Evolutionary conservation across 2,797 vertebrate genomes (phyloP).

Genomic region (Rhyacichthys aspro): DNA sequence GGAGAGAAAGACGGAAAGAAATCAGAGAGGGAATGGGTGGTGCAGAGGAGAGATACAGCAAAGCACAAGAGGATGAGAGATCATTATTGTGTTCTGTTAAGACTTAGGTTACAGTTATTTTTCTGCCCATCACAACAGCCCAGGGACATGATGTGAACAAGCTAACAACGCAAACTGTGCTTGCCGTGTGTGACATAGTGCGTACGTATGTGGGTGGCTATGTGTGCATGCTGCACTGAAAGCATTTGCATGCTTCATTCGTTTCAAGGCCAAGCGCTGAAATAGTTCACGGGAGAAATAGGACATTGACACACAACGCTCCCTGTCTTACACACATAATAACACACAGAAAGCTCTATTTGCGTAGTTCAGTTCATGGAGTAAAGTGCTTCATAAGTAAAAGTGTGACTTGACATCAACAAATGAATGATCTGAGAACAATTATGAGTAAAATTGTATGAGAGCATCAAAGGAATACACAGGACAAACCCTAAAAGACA

Average conservation of each 20-base stretch:
- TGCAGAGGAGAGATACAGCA: constrained; percentile 22
- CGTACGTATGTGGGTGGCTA: constrained; percentile 49
- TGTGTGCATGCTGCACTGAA: constrained; percentile 56
- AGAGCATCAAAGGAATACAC: no score
- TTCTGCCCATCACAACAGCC: constrained; percentile 59
- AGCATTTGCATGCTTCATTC: constrained; percentile 59
- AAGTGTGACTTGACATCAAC: constrained; percentile 40
- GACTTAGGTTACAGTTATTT: constrained; percentile 58
- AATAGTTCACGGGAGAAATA: constrained; percentile 62
- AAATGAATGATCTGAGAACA: constrained; percentile 26
- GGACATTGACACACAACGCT: constrained; percentile 25
- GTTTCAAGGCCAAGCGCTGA: constrained; percentile 73
- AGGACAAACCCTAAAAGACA: no score
- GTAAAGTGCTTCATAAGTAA: constrained; percentile 18
- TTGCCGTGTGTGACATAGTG: constrained; percentile 32
- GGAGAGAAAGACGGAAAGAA: constrained; percentile 11
- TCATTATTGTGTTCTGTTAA: constrained; percentile 43
- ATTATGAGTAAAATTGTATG: neutral
- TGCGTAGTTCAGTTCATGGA: constrained; percentile 41
- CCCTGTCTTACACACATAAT: constrained; percentile 7
- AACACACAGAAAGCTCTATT: constrained; percentile 20
- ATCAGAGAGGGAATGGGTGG: constrained; percentile 1
- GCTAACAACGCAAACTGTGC: constrained; percentile 35
- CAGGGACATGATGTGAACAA: constrained; percentile 62
- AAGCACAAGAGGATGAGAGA: constrained; percentile 34